Conservation (phyloP, 2,888 invertebrate species). For the Agonopterix subpropinquella region DNA sequence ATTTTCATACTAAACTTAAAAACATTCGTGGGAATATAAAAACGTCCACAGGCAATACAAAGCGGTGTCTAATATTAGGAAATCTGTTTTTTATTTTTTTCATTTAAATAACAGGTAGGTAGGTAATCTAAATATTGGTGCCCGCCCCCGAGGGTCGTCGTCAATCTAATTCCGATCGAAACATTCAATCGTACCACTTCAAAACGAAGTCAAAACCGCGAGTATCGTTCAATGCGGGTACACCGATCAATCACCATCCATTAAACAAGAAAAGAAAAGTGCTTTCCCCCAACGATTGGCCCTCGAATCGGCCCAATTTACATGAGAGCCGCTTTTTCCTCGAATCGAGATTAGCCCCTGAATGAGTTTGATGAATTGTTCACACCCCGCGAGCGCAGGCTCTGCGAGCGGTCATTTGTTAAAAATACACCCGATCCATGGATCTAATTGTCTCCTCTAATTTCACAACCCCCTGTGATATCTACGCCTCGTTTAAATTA, state of each 20-base stretch:
- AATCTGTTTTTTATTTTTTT: neutral
- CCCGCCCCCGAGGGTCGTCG: slow-evolving; percentile 6
- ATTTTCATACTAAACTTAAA: slow-evolving; percentile 6
- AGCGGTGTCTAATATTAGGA: neutral
- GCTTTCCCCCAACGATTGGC: slow-evolving; percentile 72
- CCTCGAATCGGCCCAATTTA: slow-evolving; percentile 74
- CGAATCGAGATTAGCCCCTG: slow-evolving; percentile 73
- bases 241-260: slow-evolving; percentile 75
- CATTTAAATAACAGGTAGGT: neutral
- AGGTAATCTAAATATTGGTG: neutral
- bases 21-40: neutral
- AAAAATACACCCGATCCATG: slow-evolving; percentile 74
- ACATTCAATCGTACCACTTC: slow-evolving; percentile 54
- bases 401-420: slow-evolving; percentile 68
- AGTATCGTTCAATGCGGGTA: slow-evolving; percentile 59
- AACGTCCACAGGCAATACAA: neutral
- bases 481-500: slow-evolving; percentile 56
- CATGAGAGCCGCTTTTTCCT: slow-evolving; percentile 76
- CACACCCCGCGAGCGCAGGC: slow-evolving; percentile 45
- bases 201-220: slow-evolving; percentile 70
- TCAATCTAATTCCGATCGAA: slow-evolving; percentile 33
- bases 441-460: slow-evolving; percentile 76
- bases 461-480: slow-evolving; percentile 70
- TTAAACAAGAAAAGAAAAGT: slow-evolving; percentile 75
- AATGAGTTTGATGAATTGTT: slow-evolving; percentile 76